Conservation (phyloP, 2,888 invertebrate genomes). For the Eupelmus urozonus region DNA sequence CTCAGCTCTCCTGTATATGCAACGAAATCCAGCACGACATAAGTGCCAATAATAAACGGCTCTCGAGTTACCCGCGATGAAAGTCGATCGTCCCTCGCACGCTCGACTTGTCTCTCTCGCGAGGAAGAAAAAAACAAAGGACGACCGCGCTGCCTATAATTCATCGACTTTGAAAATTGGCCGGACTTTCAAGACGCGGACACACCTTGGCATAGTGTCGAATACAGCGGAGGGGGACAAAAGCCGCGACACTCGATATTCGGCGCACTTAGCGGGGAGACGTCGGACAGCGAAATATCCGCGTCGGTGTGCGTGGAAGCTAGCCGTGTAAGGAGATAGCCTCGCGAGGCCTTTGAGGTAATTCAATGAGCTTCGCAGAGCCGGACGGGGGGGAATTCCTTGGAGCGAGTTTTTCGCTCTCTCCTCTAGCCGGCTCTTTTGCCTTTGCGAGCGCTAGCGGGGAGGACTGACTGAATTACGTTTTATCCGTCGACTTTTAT, state of each 20-base stretch:
- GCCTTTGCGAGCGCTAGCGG: too few relatives aligned
- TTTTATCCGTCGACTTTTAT: too few relatives aligned
- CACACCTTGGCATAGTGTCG: background rate
- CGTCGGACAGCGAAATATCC: too few relatives aligned
- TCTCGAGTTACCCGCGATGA: conserved; percentile 37
- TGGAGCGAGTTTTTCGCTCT: too few relatives aligned
- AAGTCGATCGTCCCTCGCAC: conserved; percentile 4
- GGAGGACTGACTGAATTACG: too few relatives aligned
- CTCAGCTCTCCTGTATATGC: conserved; percentile 9
- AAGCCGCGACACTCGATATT: conserved; percentile 26
- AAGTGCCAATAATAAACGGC: conserved; percentile 36
- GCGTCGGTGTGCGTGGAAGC: background rate
- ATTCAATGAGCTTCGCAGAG: conserved; percentile 38
- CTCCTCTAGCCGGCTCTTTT: background rate
- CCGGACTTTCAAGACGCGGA: background rate
- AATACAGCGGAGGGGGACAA: background rate
- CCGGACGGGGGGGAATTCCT: too few relatives aligned
- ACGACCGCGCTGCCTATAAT: conserved; percentile 2
- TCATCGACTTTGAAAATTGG: conserved; percentile 18
- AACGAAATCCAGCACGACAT: conserved; percentile 16
- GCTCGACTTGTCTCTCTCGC: conserved; percentile 19
- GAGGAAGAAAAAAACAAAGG: background rate
- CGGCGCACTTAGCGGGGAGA: too few relatives aligned
- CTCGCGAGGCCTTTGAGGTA: conserved; percentile 8
- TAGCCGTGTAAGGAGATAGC: conserved; percentile 23